Evolutionary conservation across 2,113 vertebrate species (phyloP).

Genomic region (Epinephelus moara): DNA sequence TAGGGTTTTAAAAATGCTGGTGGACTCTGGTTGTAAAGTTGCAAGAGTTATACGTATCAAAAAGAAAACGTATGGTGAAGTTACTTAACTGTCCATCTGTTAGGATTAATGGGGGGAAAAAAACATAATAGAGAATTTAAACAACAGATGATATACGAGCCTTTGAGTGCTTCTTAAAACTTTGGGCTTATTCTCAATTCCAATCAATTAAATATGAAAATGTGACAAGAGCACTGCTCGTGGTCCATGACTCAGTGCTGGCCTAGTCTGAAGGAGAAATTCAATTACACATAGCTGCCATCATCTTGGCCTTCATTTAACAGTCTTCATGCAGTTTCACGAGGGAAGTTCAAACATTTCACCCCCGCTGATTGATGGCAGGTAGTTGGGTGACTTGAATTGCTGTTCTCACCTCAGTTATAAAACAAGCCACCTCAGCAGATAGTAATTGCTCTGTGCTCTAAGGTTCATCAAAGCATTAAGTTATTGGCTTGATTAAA

Average conservation of each 20-base stretch:
- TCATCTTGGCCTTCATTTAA: slow-evolving; percentile 73
- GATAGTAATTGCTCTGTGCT: slow-evolving; percentile 81
- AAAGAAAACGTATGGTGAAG: neutral
- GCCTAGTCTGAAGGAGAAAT: slow-evolving; percentile 69
- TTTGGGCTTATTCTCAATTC: slow-evolving; percentile 35
- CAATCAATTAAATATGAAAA: slow-evolving; percentile 50
- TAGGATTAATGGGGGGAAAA: neutral
- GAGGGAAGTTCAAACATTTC: slow-evolving; percentile 75
- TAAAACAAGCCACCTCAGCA: slow-evolving; percentile 83
- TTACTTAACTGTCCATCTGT: neutral
- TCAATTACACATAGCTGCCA: slow-evolving; percentile 67
- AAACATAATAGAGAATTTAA: neutral
- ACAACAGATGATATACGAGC: slow-evolving; percentile 11
- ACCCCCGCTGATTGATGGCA: slow-evolving; percentile 81
- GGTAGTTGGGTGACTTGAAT: slow-evolving; percentile 70
- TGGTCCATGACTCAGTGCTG: slow-evolving; percentile 28
- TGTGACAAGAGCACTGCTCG: slow-evolving; percentile 47
- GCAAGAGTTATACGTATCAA: too few species aligned
- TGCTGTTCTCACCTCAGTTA: slow-evolving; percentile 79
- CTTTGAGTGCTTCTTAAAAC: slow-evolving; percentile 22
- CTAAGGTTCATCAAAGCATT: slow-evolving; percentile 83
- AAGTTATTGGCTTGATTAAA: slow-evolving; percentile 82
- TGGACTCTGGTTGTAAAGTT: too few species aligned
- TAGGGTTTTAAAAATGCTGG: too few species aligned
- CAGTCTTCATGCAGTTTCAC: slow-evolving; percentile 71